Percentiles rank a stretch among this genome's conserved stretches.
These are phyloP conservation scores for Tyrophagus putrescentiae DNA, from an alignment of 1,140 invertebrate species.

Conservation along the genomic window DNA sequence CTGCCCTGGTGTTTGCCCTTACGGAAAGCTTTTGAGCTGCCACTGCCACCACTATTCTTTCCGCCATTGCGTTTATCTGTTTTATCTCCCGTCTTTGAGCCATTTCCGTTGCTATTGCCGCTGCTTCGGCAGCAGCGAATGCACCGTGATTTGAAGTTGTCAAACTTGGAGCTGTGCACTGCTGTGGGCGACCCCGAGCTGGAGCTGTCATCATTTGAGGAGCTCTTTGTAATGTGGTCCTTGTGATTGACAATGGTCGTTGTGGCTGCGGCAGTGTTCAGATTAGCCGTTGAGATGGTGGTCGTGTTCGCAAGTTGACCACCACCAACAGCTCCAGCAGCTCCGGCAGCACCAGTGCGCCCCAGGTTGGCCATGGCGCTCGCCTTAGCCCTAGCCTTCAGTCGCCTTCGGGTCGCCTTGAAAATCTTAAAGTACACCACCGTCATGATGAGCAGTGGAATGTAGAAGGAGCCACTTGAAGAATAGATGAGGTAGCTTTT, in stretches of 20 bases:
- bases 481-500: slow-evolving; percentile 65
- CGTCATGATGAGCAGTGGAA: slow-evolving; percentile 87
- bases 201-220: slow-evolving; percentile 13
- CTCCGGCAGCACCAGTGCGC: slow-evolving; percentile 33
- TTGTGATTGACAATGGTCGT: neutral
- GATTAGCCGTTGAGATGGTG: neutral
- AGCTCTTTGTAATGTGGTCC: neutral
- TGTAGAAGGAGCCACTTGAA: slow-evolving; percentile 83
- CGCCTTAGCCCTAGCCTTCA: slow-evolving; percentile 39
- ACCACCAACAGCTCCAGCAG: no score
- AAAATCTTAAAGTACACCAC: slow-evolving; percentile 88
- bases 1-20: neutral
- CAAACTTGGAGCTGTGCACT: neutral
- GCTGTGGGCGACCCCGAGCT: slow-evolving; percentile 3
- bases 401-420: slow-evolving; percentile 67
- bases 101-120: neutral
- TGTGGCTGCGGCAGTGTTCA: neutral
- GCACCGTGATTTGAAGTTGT: slow-evolving; percentile 1
- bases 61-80: neutral
- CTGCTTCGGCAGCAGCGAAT: neutral
- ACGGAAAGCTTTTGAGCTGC: neutral
- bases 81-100: neutral
- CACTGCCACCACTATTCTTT: neutral
- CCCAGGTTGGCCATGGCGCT: slow-evolving; percentile 32
- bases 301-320: neutral